Evolutionary conservation across 92 coral and sea anemone genomes (phyloP).

Genomic region (Porites divaricata): DNA sequence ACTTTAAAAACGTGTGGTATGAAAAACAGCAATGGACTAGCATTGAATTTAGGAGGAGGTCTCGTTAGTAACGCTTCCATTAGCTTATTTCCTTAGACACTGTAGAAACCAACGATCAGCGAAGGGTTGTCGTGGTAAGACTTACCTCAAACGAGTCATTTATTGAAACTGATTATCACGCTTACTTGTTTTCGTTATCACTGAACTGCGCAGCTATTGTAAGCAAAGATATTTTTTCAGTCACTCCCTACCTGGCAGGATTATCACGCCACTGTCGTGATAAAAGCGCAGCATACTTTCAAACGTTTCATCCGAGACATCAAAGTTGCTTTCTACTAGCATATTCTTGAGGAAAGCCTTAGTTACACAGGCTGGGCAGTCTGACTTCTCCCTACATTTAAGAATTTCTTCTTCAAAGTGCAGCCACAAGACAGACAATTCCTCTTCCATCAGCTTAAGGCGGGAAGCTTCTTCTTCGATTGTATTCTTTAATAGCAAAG

Average conservation of each 20-base stretch:
- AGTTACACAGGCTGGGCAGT: slow-evolving; percentile 41
- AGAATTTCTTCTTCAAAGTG: slow-evolving; percentile 75
- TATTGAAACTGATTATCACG: no score
- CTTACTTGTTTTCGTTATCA: not conserved
- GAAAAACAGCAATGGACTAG: no score
- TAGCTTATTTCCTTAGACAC: not conserved
- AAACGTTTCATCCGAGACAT: slow-evolving; percentile 43
- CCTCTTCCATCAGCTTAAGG: slow-evolving; percentile 34
- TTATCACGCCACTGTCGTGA: slow-evolving; percentile 76
- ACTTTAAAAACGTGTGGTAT: no score
- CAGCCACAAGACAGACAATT: slow-evolving; percentile 71
- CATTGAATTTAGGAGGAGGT: no score
- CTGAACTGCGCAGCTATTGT: not conserved
- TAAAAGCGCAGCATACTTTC: slow-evolving; percentile 68
- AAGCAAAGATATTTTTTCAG: not conserved
- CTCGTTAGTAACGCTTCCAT: no score
- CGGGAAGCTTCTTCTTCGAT: slow-evolving; percentile 62
- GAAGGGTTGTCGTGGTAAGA: no score
- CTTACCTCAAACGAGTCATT: no score
- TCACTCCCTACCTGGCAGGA: slow-evolving; percentile 57
- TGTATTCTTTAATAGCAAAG: slow-evolving; percentile 27
- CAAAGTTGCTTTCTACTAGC: slow-evolving; percentile 16
- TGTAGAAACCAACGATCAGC: no score
- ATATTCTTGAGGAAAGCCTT: slow-evolving; percentile 25
- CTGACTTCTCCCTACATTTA: slow-evolving; percentile 35